Evolutionary conservation across 2,888 invertebrate species (phyloP), one percentile per base, ranked within the genome.

Genomic region (Drosophila austrosaltans): DNA sequence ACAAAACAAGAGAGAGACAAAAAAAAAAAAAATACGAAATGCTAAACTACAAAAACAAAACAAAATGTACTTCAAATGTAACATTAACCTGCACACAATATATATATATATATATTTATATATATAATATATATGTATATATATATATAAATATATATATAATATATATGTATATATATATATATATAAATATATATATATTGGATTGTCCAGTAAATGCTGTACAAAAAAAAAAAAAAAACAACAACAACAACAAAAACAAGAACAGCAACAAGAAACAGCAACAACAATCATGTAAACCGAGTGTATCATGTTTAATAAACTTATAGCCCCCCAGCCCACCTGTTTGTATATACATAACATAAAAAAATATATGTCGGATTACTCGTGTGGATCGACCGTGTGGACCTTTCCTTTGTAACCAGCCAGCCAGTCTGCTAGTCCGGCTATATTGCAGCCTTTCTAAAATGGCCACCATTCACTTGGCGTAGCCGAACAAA

Each of bases 281-380:
- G 16, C 58, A 39, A 42, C 32, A 63, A 53, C 57, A 44, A 40
- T 30, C 60, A 54, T 57, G 32, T 20, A 36, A 40, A 40, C 28
- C 6, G 16, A 57, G 53, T 53, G 48, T 48, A 30, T 72, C 78
- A 70, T 73, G 80, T 74, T 75, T 73, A 85, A 82, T 82, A 84
- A 82, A 85, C 72, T 72, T 79, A 67, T 71, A 84, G 72, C 76
- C 61, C 70, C n/a, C n/a, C 71, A 74, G 57, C 63, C 25, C 62
- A 66, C 53, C 44, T 40, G 59, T 36, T 61, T 36, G 8, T 36
- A 36, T 36, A 36, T 36, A 6, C 1, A 8, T 36, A 6, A 28
- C 5, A 28, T 28, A 28, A 2, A 28, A 28, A 28, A 2, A 10
- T 48, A 22, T 48, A 22, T 48, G 3, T n/a, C 12, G 39, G 2